Base-by-base conservation (phyloP, 2,888 invertebrate species). In the Acanthopleura granulata region DNA sequence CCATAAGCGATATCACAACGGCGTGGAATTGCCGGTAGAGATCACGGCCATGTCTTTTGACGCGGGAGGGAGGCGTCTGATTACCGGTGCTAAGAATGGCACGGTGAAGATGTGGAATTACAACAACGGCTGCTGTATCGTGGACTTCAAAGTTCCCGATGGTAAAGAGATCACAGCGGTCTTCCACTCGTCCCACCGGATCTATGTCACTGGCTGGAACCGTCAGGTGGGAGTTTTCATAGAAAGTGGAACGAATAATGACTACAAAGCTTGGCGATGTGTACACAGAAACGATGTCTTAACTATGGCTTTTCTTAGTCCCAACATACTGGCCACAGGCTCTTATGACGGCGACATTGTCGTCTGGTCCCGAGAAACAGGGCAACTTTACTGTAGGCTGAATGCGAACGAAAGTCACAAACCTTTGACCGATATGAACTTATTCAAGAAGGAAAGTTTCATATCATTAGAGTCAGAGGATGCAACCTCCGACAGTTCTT, bases 51-150 rank as follows among this genome's bases (percentile, higher is more conserved):
- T 94, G 40, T 93, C 93, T 84, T 95, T 95, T 89, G 95, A 96
- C 91, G 93, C 94, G 0, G 93, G 94, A 29, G 91, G 93, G 81
- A 94, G 95, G 86, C 92, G 95, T 76, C 91, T 96, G 49, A 89
- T 95, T 75, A 95, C 95, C 0, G 96, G 95, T 0, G 95, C 95
- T 0, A 93, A 94, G 73, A 94, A 95, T 88, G 96, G 96, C 16
- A 93, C 94, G 0, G 91, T 96, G 12, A 95, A 94, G 91, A 92
- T 95, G 50, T 96, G 96, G 96, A 95, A 95, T 90, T 96, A 95
- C 86, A 95, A 95, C 86, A 94, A 94, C 30, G 95, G 95, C 0
- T 92, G 93, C 12, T 95, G 95, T 83, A 88, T 95, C 78, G 91
- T 94, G 79, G 93, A 93, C 74, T 93, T 95, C 93, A 90, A 91